phyloP scores from a whole-genome alignment of 2,113 vertebrate species.

The Eubucco bourcierii region DNA sequence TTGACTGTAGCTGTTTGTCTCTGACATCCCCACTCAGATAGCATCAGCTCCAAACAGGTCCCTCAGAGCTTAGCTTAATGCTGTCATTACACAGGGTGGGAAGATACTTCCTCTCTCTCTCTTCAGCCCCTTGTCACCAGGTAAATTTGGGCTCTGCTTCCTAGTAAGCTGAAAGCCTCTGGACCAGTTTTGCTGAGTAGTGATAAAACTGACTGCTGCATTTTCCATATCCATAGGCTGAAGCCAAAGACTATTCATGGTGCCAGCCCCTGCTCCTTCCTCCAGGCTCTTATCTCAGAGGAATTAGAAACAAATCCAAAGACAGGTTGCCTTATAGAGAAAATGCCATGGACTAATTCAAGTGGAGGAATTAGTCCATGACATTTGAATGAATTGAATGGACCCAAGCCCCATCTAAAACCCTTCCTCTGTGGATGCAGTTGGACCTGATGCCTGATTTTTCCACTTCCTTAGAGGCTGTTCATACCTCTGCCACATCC shows the following conservation, averaged over 20 bases:
- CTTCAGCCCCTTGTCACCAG: background rate
- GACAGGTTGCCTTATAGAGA: background rate
- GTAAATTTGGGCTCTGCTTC: background rate
- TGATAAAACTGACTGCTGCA: background rate
- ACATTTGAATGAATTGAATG: too few species aligned
- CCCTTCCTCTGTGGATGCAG: background rate
- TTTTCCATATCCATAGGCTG: background rate
- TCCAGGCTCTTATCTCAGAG: background rate
- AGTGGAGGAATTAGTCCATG: too few species aligned
- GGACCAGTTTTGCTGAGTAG: too few species aligned
- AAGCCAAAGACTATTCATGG: background rate
- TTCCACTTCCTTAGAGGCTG: background rate
- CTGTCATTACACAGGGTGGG: background rate
- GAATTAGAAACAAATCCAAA: background rate
- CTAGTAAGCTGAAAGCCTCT: background rate
- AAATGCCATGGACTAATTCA: background rate
- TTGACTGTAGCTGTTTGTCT: background rate
- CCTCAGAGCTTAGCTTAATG: background rate
- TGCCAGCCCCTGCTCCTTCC: background rate
- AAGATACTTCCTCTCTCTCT: background rate
- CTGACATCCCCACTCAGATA: background rate
- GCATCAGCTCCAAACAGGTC: background rate
- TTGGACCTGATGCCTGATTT: background rate
- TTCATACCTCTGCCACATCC: background rate
- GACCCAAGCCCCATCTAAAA: background rate